Conservation (phyloP, 2,113 vertebrate genomes). For the Zeus faber region DNA sequence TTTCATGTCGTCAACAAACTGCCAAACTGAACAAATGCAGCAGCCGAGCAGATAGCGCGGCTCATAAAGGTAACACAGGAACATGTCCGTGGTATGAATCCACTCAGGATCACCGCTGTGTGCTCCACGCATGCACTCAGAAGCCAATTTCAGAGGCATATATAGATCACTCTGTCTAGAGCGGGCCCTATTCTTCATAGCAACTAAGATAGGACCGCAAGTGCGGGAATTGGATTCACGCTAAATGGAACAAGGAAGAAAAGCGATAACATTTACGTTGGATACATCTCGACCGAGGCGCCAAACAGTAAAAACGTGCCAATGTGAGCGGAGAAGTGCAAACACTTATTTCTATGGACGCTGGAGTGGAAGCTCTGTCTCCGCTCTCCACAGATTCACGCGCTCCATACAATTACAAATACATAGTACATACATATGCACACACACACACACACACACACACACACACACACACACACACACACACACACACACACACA, state of each 20-base stretch:
- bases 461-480: conserved; percentile 6
- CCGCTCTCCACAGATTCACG: conserved; percentile 7
- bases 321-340: conserved; percentile 9
- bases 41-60: conserved; percentile 26
- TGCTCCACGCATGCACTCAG: conserved; percentile 14
- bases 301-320: conserved; percentile 5
- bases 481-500: neutral
- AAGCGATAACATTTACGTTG: conserved; percentile 28
- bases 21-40: conserved; percentile 32
- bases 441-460: conserved; percentile 8
- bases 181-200: conserved; percentile 41
- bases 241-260: conserved; percentile 57
- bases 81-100: conserved; percentile 27
- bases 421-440: neutral
- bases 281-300: conserved; percentile 34
- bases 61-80: conserved; percentile 43
- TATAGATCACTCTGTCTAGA: conserved; percentile 14
- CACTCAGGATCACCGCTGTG: conserved; percentile 7
- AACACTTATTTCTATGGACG: neutral
- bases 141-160: conserved; percentile 24
- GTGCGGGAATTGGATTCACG: conserved; percentile 47
- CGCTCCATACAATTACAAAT: neutral
- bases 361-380: neutral
- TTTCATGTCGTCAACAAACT: conserved; percentile 7
- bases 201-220: conserved; percentile 23